Evolutionary conservation across 2,113 vertebrate genomes (phyloP).

Genomic region (Labeo catla): DNA sequence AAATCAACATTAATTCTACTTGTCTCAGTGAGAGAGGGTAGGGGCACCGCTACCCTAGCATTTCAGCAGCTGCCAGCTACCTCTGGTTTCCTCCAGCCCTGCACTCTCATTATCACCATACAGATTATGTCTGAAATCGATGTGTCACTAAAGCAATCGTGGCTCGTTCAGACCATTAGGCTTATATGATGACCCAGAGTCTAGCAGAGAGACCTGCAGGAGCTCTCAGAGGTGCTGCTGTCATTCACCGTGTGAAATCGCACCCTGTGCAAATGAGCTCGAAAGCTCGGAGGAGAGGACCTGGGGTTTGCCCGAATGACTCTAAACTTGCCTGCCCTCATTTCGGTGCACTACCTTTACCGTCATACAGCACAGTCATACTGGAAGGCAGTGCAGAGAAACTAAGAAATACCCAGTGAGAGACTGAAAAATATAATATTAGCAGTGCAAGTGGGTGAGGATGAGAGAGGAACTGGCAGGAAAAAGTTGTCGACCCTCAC

Average conservation of each 20-base stretch:
- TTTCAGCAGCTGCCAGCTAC: slow-evolving; percentile 34
- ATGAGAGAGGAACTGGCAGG: neutral
- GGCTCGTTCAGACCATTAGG: slow-evolving; percentile 14
- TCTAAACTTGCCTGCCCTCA: neutral
- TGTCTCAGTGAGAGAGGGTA: slow-evolving; percentile 25
- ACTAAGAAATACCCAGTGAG: neutral
- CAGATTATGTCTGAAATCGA: slow-evolving; percentile 41
- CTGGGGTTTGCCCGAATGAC: neutral
- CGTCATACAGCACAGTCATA: neutral
- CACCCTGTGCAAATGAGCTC: slow-evolving; percentile 8
- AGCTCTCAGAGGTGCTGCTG: neutral
- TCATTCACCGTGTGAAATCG: neutral
- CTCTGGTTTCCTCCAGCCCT: neutral
- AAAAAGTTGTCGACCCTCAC: slow-evolving; percentile 70
- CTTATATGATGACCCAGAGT: slow-evolving; percentile 30
- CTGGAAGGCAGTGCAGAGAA: neutral
- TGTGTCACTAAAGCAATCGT: slow-evolving; percentile 50
- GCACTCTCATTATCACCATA: slow-evolving; percentile 24
- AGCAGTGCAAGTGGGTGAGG: neutral
- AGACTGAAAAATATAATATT: slow-evolving; percentile 6
- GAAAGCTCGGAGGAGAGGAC: neutral
- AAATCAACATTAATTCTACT: slow-evolving; percentile 48
- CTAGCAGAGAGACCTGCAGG: slow-evolving; percentile 5
- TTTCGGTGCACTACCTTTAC: neutral
- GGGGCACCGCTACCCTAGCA: slow-evolving; percentile 4